Evolutionary conservation across 2,888 invertebrate species (phyloP), one percentile per base, ranked within the genome.

Genomic region (Oscheius sp.): DNA sequence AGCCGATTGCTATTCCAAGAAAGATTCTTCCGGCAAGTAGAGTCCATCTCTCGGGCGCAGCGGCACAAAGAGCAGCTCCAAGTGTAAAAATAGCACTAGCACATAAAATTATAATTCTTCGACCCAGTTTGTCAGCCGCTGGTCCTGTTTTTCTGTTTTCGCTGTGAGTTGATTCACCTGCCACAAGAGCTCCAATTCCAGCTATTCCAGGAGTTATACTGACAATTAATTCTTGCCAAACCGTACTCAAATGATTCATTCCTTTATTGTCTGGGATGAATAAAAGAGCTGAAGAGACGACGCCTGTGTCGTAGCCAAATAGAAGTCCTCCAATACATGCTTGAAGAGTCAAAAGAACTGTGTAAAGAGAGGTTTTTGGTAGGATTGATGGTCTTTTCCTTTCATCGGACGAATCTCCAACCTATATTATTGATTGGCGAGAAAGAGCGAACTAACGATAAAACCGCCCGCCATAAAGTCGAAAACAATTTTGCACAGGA

Each of bases 251-350:
- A 1, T 79, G 79, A 15, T 76, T 75, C 67, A 84, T 68, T 6
- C 78, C 74, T 0, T 71, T 53, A 25, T 74, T 75, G 29, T 79
- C 68, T 5, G 79, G 81, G 27, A 85, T 70, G 57, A 78, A 85
- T 0, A 84, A 68, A 82, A 84, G 82, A 3, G 84, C 84, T 29
- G 89, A 89, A 0, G 90, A 90, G 1, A 90, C 88, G 29, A 90
- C 89, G 5, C 90, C 90, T 0, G 90, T 90, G 79, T 90, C 90
- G 82, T 90, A 90, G n/a, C 90, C 90, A 81, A 90, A 90, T 10
- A 85, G 71, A n/a, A 85, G 77, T 2, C 85, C 85, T 6, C 83
- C 83, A 34, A 83, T 78, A 33, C 83, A 83, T 6, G 84, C 79
- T 66, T 78, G 73, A 6, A 68, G 55, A 4, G 83, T 71, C 39